Percentiles rank a stretch among this genome's conserved stretches.
Evolutionary conservation across 92 coral and sea anemone species (phyloP).

Genomic region (Porites divaricata): DNA sequence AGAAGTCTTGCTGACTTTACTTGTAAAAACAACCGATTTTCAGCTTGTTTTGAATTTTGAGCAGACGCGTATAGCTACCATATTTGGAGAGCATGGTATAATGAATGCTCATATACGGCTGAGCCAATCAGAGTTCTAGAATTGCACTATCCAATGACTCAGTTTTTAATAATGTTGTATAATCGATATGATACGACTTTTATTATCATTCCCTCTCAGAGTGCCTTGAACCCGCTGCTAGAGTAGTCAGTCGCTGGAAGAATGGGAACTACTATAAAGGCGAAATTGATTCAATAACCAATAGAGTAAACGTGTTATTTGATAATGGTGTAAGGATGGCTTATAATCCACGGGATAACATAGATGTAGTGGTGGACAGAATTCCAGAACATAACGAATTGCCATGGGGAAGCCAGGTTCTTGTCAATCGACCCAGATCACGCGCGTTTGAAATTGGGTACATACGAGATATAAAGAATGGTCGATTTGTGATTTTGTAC

Average conservation of each 20-base stretch:
- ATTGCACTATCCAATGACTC: too few relatives aligned
- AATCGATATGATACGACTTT: background rate
- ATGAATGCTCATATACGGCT: too few relatives aligned
- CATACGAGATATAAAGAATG: conserved; percentile 75
- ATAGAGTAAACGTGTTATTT: conserved; percentile 75
- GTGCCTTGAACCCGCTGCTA: conserved; percentile 81
- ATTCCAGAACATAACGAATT: conserved; percentile 75
- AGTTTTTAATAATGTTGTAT: too few relatives aligned
- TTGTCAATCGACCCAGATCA: conserved; percentile 86
- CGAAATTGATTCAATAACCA: conserved; percentile 81
- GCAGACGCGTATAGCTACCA: too few relatives aligned
- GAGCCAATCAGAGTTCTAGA: too few relatives aligned
- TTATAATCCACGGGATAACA: conserved; percentile 65
- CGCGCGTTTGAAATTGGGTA: conserved; percentile 85
- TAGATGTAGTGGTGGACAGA: conserved; percentile 69
- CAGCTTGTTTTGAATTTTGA: too few relatives aligned
- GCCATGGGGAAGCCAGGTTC: conserved; percentile 69
- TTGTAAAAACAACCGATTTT: too few relatives aligned
- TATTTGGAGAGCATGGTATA: too few relatives aligned
- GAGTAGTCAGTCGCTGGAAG: conserved; percentile 87
- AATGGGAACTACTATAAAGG: conserved; percentile 93
- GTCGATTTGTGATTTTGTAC: conserved; percentile 74
- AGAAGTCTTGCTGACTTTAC: too few relatives aligned
- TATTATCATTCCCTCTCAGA: conserved; percentile 29
- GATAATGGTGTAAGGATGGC: conserved; percentile 70